A percentile compares a stretch with the other conserved stretches of the same genome.
phyloP scores from a whole-genome alignment of 53 echinoderm and acorn worm genomes.

The Echinarachnius parma region DNA sequence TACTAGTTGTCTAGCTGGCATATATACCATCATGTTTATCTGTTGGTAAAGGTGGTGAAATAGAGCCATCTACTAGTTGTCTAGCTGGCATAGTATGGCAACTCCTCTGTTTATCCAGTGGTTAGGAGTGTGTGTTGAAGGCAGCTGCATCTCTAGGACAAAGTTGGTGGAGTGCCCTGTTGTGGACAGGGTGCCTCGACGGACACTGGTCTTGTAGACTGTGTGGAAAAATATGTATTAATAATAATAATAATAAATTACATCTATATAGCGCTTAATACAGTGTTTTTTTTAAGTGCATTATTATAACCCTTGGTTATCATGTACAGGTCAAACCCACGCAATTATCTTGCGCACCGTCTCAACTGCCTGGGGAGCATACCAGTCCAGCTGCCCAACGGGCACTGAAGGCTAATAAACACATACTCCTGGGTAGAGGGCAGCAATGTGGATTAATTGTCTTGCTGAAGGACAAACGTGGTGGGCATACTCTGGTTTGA shows the following conservation, averaged over 20 bases:
- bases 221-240: conserved; percentile 9
- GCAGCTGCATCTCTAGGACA: conserved; percentile 78
- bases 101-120: conserved; percentile 92
- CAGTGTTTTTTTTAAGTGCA: neutral
- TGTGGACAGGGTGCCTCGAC: conserved; percentile 85
- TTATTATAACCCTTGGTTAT: neutral
- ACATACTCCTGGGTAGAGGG: too few species aligned
- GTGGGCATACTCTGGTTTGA: too few species aligned
- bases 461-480: too few species aligned
- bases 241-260: neutral
- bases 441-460: too few species aligned
- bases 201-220: conserved; percentile 95
- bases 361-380: too few species aligned
- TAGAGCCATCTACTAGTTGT: conserved; percentile 61
- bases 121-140: conserved; percentile 65
- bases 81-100: conserved; percentile 71
- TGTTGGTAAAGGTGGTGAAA: too few species aligned
- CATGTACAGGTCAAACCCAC: too few species aligned
- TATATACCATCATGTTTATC: too few species aligned
- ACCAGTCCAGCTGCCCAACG: too few species aligned
- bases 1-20: too few species aligned
- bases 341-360: neutral
- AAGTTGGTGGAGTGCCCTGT: conserved; percentile 97
- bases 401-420: too few species aligned
- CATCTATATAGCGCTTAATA: neutral